These are phyloP conservation scores for Cynocephalus volans DNA, from an alignment of 2,113 vertebrate species.

Conservation along the genomic window DNA sequence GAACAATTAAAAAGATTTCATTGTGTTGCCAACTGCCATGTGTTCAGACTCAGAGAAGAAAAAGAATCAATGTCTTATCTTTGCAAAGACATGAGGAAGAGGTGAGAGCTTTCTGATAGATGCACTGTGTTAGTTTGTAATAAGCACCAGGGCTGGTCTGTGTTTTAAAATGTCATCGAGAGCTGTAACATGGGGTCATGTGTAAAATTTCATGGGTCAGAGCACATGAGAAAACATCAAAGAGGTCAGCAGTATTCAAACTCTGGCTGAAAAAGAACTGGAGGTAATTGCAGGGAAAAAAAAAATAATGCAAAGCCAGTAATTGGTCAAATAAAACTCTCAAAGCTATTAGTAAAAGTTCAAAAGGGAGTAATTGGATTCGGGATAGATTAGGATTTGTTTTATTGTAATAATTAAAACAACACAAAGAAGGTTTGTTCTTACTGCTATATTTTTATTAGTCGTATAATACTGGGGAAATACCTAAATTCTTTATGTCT, in stretches of 20 bases:
- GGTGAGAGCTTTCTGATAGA: background rate
- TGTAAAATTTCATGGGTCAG: background rate
- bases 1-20: background rate
- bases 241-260: background rate
- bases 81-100: background rate
- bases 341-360: background rate
- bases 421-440: too few species aligned
- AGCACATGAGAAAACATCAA: background rate
- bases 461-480: background rate
- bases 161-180: background rate
- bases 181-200: rapidly evolving
- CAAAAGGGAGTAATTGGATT: background rate
- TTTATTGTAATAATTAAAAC: background rate
- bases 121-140: background rate
- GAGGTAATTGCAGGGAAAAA: background rate
- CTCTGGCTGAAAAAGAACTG: background rate
- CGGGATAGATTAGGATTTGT: background rate
- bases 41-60: background rate
- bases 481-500: background rate
- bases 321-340: background rate
- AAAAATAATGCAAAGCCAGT: background rate
- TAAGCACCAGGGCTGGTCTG: too few species aligned
- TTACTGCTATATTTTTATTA: background rate
- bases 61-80: background rate
- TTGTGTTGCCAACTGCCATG: background rate